phyloP scores from a whole-genome alignment of 37 sponge, comb jelly and placozoan genomes.

The Ianthella basta region DNA sequence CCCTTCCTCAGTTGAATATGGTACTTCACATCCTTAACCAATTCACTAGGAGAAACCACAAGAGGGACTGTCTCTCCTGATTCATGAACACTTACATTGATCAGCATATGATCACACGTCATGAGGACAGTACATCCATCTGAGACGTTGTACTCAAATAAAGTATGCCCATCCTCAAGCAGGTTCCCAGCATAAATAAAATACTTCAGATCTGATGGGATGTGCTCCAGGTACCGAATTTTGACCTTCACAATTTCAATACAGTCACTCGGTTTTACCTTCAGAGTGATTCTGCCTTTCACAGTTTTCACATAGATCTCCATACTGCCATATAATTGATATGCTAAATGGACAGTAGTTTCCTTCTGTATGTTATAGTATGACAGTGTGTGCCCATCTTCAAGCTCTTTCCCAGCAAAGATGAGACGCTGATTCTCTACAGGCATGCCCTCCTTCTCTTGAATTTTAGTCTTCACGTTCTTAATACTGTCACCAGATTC shows the following conservation, averaged over 20 bases:
- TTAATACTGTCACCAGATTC: slow-evolving; percentile 40
- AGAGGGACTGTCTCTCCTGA: slow-evolving; percentile 7
- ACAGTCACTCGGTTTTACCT: not conserved
- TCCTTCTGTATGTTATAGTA: slow-evolving; percentile 13
- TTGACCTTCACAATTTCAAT: not conserved
- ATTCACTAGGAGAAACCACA: not conserved
- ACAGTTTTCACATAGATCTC: too few relatives aligned
- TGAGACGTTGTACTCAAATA: not conserved
- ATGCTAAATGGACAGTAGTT: not conserved
- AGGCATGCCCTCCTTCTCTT: slow-evolving; percentile 46
- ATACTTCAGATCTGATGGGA: not conserved
- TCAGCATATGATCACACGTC: too few relatives aligned
- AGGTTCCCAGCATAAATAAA: not conserved
- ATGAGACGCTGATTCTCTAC: slow-evolving; percentile 43
- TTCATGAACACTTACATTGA: too few relatives aligned
- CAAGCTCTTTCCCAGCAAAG: slow-evolving; percentile 41
- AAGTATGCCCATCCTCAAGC: not conserved
- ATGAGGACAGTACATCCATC: too few relatives aligned
- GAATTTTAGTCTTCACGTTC: slow-evolving; percentile 45
- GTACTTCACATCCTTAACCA: not conserved
- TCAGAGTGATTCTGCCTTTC: not conserved
- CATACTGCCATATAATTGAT: slow-evolving; percentile 21
- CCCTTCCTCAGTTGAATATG: not conserved
- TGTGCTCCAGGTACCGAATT: not conserved
- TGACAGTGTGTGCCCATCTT: slow-evolving; percentile 6